Evolutionary conservation across 2,113 vertebrate genomes (phyloP).

Genomic region (Cardinalis cardinalis): DNA sequence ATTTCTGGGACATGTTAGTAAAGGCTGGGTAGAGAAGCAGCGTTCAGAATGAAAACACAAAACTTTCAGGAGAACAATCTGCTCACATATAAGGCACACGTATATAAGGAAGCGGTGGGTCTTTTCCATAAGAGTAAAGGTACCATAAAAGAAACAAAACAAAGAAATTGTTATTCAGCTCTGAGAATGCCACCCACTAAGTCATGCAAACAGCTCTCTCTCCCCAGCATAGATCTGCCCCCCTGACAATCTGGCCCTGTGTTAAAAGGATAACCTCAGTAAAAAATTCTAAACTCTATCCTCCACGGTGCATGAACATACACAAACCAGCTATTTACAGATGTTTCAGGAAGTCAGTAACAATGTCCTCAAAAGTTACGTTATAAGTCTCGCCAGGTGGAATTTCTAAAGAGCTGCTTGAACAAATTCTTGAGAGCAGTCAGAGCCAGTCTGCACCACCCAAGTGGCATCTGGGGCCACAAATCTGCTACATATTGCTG

Average conservation of each 20-base stretch:
- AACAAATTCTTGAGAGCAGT: conserved; percentile 30
- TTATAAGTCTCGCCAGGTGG: conserved; percentile 47
- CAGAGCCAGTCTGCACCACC: conserved; percentile 26
- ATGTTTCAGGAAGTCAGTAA: conserved; percentile 24
- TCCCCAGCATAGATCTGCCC: not conserved
- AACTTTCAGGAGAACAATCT: not conserved
- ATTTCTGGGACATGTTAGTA: not conserved
- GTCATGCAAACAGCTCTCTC: conserved; percentile 7
- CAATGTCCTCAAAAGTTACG: conserved; percentile 31
- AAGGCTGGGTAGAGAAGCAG: not conserved
- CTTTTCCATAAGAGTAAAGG: conserved; percentile 4
- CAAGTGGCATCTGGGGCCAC: conserved; percentile 31
- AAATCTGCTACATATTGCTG: not conserved
- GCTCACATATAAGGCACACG: not conserved
- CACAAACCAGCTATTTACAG: conserved; percentile 53
- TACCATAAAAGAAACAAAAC: conserved; percentile 36
- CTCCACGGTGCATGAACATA: conserved; percentile 55
- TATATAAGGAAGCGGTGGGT: not conserved
- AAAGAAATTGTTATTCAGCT: conserved; percentile 42
- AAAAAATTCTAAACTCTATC: conserved; percentile 57
- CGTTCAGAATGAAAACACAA: not conserved
- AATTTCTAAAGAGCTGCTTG: conserved; percentile 42
- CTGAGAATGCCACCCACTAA: conserved; percentile 52
- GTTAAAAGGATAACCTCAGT: conserved; percentile 42
- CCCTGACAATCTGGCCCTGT: conserved; percentile 28